These are phyloP conservation scores for Melanotaenia pygmaea DNA, from an alignment of 2,797 vertebrate species.

Conservation along the genomic window DNA sequence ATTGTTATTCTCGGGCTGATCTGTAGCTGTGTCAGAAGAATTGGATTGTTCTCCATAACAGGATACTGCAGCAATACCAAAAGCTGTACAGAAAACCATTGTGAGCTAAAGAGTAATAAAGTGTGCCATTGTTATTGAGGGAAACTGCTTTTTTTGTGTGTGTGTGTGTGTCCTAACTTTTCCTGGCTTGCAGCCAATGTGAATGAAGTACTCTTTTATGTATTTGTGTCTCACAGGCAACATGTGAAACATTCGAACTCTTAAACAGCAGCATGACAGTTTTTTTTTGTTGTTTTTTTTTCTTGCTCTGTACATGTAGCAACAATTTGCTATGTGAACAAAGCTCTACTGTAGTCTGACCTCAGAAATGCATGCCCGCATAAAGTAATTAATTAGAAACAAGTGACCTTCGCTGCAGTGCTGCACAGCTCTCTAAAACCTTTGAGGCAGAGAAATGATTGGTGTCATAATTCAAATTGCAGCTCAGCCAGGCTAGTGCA, in stretches of 20 bases:
- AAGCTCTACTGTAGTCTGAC: conserved; percentile 37
- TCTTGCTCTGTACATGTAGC: conserved; percentile 38
- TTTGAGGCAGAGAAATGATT: conserved; percentile 61
- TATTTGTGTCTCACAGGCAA: conserved; percentile 61
- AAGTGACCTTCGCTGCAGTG: conserved; percentile 69
- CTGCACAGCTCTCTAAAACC: conserved; percentile 54
- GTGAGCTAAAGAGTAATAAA: conserved; percentile 78
- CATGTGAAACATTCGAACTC: conserved; percentile 53
- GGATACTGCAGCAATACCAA: conserved; percentile 80
- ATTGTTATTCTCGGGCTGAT: conserved; percentile 77
- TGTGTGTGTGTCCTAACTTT: conserved; percentile 65
- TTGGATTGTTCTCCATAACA: conserved; percentile 81
- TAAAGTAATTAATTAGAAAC: conserved; percentile 75
- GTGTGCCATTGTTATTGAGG: conserved; percentile 79
- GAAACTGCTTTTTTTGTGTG: conserved; percentile 52
- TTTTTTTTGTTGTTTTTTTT: conserved; percentile 11
- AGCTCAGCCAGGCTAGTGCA: conserved; percentile 33
- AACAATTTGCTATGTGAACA: conserved; percentile 35
- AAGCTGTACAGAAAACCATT: conserved; percentile 73
- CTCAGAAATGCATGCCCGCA: conserved; percentile 35
- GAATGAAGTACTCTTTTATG: conserved; percentile 65
- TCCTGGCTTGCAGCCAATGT: conserved; percentile 69
- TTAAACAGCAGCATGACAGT: conserved; percentile 36
- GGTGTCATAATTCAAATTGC: conserved; percentile 67
- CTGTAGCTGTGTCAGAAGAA: conserved; percentile 74